phyloP scores from a whole-genome alignment of 2,797 vertebrate species.

The Taeniopygia guttata region DNA sequence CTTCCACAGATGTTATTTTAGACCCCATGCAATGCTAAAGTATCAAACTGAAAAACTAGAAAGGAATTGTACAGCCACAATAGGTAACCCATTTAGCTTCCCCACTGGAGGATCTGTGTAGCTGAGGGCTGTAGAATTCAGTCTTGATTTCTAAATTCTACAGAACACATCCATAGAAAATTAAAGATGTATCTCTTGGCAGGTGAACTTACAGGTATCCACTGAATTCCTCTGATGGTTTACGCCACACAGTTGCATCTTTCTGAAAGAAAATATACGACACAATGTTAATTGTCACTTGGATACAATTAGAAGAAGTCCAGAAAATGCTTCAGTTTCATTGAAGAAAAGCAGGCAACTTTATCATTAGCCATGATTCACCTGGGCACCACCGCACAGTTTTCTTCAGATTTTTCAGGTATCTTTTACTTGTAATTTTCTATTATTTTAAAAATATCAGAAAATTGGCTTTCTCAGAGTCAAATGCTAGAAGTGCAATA shows the following conservation, averaged over 20 bases:
- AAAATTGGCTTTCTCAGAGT: neutral
- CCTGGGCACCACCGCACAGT: neutral
- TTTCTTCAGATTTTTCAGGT: neutral
- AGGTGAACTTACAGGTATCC: slow-evolving; percentile 83
- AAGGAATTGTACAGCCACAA: neutral
- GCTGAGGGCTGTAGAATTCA: neutral
- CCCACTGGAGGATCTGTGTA: neutral
- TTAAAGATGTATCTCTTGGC: neutral
- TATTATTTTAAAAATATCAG: neutral
- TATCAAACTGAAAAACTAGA: neutral
- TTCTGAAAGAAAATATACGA: slow-evolving; percentile 72
- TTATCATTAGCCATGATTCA: neutral
- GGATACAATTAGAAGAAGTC: neutral
- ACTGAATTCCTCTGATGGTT: slow-evolving; percentile 82
- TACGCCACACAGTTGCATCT: slow-evolving; percentile 84
- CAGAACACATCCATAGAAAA: neutral
- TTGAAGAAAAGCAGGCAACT: neutral
- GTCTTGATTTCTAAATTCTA: neutral
- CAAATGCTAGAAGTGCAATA: neutral
- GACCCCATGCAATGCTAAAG: neutral
- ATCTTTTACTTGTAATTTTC: neutral
- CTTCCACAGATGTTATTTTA: neutral
- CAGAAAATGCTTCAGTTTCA: neutral
- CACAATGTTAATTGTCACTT: neutral
- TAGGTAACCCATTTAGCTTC: neutral